These are phyloP conservation scores for Arion vulgaris DNA, from an alignment of 1,140 invertebrate species.

Conservation along the genomic window DNA sequence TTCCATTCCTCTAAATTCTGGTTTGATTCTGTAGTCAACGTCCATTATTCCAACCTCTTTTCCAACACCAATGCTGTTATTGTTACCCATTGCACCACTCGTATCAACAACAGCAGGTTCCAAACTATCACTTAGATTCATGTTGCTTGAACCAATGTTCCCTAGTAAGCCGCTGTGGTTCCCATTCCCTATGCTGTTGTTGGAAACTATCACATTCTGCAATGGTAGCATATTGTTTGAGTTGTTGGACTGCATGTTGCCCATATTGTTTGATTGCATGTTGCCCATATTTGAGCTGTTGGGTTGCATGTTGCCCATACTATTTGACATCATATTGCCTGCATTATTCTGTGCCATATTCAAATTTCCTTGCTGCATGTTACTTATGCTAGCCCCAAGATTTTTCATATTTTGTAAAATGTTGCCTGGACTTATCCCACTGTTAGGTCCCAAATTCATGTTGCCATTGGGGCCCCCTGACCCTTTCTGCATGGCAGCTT, in stretches of 20 bases:
- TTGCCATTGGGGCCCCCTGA: slow-evolving; percentile 33
- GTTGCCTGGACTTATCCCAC: background rate
- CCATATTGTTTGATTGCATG: slow-evolving; percentile 17
- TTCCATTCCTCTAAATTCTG: slow-evolving; percentile 13
- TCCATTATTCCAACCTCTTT: slow-evolving; percentile 32
- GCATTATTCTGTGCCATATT: background rate
- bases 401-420: slow-evolving; percentile 9
- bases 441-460: slow-evolving; percentile 21
- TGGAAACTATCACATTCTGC: background rate
- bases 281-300: slow-evolving; percentile 12
- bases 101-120: background rate
- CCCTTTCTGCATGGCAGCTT: slow-evolving; percentile 37
- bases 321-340: too few species aligned
- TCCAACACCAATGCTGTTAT: background rate
- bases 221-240: background rate
- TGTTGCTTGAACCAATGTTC: background rate
- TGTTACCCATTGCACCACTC: background rate
- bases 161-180: background rate
- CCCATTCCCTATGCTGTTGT: background rate
- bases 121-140: background rate
- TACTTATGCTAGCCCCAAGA: background rate
- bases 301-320: background rate
- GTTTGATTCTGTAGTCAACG: slow-evolving; percentile 32
- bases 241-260: background rate
- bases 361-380: slow-evolving; percentile 19